Evolutionary conservation across 92 coral and sea anemone species (phyloP), one percentile per base, ranked within the genome.

Genomic region (Micromussa lordhowensis): DNA sequence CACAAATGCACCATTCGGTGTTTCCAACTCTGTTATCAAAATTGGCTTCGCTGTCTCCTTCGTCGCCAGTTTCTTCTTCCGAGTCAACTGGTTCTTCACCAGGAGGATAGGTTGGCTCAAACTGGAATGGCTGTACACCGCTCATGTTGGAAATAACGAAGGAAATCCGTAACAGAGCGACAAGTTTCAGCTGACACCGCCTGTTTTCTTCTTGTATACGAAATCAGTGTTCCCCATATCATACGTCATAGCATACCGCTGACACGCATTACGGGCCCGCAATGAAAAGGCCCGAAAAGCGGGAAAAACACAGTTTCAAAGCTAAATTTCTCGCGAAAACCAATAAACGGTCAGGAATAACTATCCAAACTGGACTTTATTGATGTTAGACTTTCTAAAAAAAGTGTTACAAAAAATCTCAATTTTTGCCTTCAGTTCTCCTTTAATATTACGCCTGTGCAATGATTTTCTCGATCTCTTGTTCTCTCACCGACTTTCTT

Each of bases 1-100:
- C 73, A 31, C 86, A 83, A 69, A 29, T 22, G 49, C 86, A 68
- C 86, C 78, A 83, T 68, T 83, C 79, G 6, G 44, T 70, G 51
- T 48, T 69, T 1, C 86, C 78, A 29, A 72, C 35, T 51, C 86
- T 48, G 24, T 22, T 3, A 28, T 9, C 11, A 34, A 38, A 26
- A 36, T 58, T 17, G 6, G 48, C 4, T 22, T 18, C 71, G 4
- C 24, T 15, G 40, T 63, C 76, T 1, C 28, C 63, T 66, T 16
- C 76, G 8, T 66, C 36, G 12, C n/a, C n/a, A 64, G n/a, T 49
- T 40, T 82, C 77, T 82, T 82, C 86, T 19, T 55, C 82, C 34
- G n/a, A 44, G 4, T 66, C 77, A 15, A 29, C 7, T 15, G 77
- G 77, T 82, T 63, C 86, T 82, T 82, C 76, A 40, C 72, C 76